Evolutionary conservation across 37 sponge, comb jelly and placozoan species (phyloP), one percentile per base, ranked within the genome.

Genomic region (Mnemiopsis leidyi): DNA sequence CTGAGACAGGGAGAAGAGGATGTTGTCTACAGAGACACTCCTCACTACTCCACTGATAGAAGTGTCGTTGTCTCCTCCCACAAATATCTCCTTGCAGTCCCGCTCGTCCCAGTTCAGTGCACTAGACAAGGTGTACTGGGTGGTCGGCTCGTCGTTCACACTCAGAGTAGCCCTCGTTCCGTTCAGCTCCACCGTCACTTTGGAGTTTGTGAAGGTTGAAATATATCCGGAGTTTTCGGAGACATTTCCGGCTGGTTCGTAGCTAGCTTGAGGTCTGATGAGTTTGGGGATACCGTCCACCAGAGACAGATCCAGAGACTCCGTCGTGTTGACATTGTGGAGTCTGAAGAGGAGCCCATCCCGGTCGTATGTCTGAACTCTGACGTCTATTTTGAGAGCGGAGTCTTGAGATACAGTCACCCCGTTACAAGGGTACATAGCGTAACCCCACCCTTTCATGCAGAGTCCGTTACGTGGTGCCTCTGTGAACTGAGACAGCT

Each of bases 391-490:
- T 0, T 7, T 23, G 61, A 37, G 33, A n/a, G 25, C 2, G 1
- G 0, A 24, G 61, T 40, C 90, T 18, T 35, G 48, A 3, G 32
- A 32, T 29, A 85, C n/a, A n/a, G 48, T 36, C 0, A 85, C 36
- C 28, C 90, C 90, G 36, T 37, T 85, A 23, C 90, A 85, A 29
- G 90, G 90, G 26, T 85, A 85, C 38, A 33, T 1, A 2, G 90
- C 40, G 30, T 85, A 33, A 21, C 90, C 90, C 90, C 90, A 85
- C 28, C 90, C 90, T 61, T 40, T 85, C 90, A 85, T 85, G 23
- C 90, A 85, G 25, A 85, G 61, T 1, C 90, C 90, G 29, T 85
- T 37, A 9, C 61, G 2, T 0, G 90, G 90, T 2, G 90, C 90
- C 39, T 23, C 38, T 3, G 25, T 26, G 90, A 40, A 85, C 79